phyloP scores from a whole-genome alignment of 2,888 invertebrate genomes.

The Leucophenga maculata region DNA sequence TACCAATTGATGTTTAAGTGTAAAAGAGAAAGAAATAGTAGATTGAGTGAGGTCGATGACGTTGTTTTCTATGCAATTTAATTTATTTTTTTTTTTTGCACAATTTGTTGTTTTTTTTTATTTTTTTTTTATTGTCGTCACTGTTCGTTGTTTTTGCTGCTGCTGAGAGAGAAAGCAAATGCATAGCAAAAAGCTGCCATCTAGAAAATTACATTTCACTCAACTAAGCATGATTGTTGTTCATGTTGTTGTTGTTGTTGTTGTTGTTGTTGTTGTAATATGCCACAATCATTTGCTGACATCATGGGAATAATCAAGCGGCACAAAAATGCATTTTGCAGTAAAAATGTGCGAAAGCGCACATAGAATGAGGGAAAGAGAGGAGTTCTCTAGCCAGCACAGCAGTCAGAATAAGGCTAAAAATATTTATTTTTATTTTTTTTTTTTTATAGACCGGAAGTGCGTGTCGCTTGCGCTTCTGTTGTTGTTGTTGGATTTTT shows the following conservation, averaged over 20 bases:
- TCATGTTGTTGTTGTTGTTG: constrained; percentile 16
- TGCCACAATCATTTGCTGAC: constrained; percentile 22
- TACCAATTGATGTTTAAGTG: neutral
- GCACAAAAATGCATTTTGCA: constrained; percentile 2
- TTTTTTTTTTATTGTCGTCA: neutral
- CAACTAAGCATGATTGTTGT: neutral
- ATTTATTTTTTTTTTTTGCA: constrained; percentile 6
- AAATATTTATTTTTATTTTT: too few relatives aligned
- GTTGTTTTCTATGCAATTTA: constrained; percentile 20
- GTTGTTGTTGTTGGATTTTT: constrained; percentile 8
- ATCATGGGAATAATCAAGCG: constrained; percentile 21
- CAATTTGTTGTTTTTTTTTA: constrained; percentile 4
- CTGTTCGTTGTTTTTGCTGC: neutral
- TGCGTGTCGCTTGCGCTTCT: neutral
- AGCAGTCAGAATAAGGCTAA: constrained; percentile 8
- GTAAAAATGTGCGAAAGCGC: neutral
- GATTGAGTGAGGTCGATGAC: constrained; percentile 20
- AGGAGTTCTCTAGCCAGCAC: neutral
- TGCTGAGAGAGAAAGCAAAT: constrained; percentile 19
- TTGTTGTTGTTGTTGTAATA: constrained; percentile 15
- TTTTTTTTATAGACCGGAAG: constrained; percentile 19
- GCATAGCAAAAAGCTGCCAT: neutral
- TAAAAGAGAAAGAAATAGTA: constrained; percentile 2
- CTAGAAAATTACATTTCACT: constrained; percentile 15
- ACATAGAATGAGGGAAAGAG: neutral